Evolutionary conservation across 1,140 invertebrate species (phyloP), one percentile per base, ranked within the genome.

Genomic region (Idris sp.): DNA sequence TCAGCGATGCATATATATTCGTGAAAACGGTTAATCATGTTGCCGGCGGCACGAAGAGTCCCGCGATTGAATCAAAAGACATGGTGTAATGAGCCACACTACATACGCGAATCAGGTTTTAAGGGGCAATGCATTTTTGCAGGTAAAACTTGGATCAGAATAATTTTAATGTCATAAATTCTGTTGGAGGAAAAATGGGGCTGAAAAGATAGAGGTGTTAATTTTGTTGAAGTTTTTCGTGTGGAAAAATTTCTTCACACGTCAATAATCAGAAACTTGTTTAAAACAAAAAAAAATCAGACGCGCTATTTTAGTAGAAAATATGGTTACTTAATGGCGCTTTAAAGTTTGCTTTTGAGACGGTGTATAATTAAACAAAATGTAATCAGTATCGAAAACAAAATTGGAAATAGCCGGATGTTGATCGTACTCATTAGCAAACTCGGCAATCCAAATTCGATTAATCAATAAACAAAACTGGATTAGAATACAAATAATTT

Each of bases 81-180:
- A 48, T 41, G 13, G 13, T 48, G 40, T 61, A 62, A 61, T 74
- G 61, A 74, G 54, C 38, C 48, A 53, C 6, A 48, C 61, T 67
- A 46, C 69, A 65, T 64, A 72, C 68, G 58, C 68, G 41, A 64
- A 72, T 62, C 58, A 64, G 56, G 67, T 62, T 54, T 62, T 18
- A n/a, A 61, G 38, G 33, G 18, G 31, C 54, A 15, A n/a, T n/a
- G n/a, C n/a, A n/a, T n/a, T 54, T 54, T 44, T 9, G 40, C 46
- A 61, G 11, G 40, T 22, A 31, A 35, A 53, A 54, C 40, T 56
- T 36, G 36, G 43, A 25, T 18, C 26, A 18, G 22, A 25, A 0
- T 8, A 10, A 9, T 9, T 58, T 41, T 48, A 54, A 54, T 31
- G 8, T n/a, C n/a, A n/a, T n/a, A 44, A 31, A 53, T 44, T 35